Base-by-base conservation (phyloP, 1,140 invertebrate genomes). In the Drosophila paulistorum region DNA sequence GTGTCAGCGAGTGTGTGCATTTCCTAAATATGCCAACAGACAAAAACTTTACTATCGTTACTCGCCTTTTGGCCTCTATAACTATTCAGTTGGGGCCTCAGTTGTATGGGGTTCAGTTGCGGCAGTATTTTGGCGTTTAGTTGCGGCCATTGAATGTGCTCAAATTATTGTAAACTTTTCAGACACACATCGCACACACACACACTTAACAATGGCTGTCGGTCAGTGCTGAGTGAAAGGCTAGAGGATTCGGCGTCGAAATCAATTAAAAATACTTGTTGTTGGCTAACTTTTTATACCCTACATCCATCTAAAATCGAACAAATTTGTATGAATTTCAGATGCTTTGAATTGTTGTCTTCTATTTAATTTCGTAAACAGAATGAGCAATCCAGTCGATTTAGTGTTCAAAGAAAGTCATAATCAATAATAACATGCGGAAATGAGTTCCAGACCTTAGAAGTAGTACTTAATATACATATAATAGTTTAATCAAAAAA, bases 141-240 rank as follows among this genome's bases (percentile, higher is more conserved):
- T 77, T 83, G 80, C 79, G 80, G 68, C 83, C 86, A 83, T 87
- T 87, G 79, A 80, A 87, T 87, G 83, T 89, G 86, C 77, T 72
- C 83, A 85, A 87, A 87, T 87, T 87, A 87, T 87, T 89, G 83
- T 89, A 87, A 87, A 87, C 83, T 87, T 87, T 89, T 87, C 79
- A 87, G 83, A 87, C 83, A 78, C 71, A 75, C 71, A 78, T 75
- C 72, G 68, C 72, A 17, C 3, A 23, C 30, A 11, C 23, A 26
- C 3, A 26, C 6, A 54, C 3, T 48, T 48, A n/a, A 17, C 45
- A 48, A 48, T 48, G 45, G 20, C 45, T 23, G 17, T 23, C 45
- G 45, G 45, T 51, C n/a, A 1, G 20, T 20, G 13, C n/a, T 37
- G 4, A 33, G 17, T 51, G 17, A 33, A 51, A 55, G 60, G 63